Percentiles rank a stretch among this genome's conserved stretches.
These are phyloP conservation scores for Cassiopea andromeda DNA, from an alignment of 30 jellyfish, hydroid and myxozoan species.

Conservation along the genomic window DNA sequence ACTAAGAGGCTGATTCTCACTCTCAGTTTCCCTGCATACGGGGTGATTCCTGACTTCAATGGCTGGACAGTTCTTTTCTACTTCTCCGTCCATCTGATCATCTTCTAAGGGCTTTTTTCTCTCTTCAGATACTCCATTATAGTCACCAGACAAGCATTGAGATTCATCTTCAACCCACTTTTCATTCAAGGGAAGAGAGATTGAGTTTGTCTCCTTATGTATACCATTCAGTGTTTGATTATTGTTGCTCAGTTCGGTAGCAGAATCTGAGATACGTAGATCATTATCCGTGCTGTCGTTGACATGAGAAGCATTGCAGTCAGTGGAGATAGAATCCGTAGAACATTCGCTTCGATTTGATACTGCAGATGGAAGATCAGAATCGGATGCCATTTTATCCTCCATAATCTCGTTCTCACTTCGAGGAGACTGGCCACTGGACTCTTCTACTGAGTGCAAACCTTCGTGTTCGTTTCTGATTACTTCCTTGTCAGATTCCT, in stretches of 20 bases:
- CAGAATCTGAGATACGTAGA: too few species aligned
- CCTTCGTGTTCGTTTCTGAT: not conserved
- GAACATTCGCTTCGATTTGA: not conserved
- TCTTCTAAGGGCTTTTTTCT: not conserved
- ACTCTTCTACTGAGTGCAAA: not conserved
- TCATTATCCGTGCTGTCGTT: not conserved
- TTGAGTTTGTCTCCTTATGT: too few species aligned
- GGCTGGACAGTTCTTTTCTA: not conserved
- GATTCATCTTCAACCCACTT: too few species aligned
- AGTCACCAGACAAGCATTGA: not conserved
- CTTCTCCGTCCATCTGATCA: not conserved
- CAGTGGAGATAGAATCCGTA: not conserved
- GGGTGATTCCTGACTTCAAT: not conserved
- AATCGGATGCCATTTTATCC: not conserved
- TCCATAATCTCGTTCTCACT: not conserved
- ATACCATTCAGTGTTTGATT: too few species aligned
- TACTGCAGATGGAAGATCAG: not conserved
- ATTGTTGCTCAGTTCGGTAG: too few species aligned
- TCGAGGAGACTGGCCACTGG: not conserved
- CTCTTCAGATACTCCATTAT: not conserved
- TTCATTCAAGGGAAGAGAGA: too few species aligned
- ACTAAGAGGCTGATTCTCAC: not conserved
- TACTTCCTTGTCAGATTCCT: not conserved
- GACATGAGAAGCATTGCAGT: not conserved
- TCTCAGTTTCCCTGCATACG: not conserved